These are phyloP conservation scores for Ormia ochracea DNA, from an alignment of 2,888 invertebrate species.

Conservation along the genomic window DNA sequence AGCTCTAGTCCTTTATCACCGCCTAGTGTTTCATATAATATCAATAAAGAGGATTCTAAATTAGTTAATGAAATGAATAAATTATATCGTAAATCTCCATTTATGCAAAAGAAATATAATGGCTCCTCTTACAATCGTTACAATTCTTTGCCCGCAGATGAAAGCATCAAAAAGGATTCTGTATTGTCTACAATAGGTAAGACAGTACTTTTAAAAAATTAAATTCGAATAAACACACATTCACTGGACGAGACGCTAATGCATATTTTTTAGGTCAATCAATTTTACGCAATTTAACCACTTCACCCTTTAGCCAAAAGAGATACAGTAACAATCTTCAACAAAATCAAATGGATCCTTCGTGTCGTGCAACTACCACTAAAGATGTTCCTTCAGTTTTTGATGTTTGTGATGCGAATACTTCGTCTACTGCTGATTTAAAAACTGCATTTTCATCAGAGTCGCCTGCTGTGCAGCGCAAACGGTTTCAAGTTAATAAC, in stretches of 20 bases:
- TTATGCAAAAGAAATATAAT: conserved; percentile 74
- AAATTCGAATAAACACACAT: background rate
- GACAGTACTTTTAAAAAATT: background rate
- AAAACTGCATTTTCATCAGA: conserved; percentile 43
- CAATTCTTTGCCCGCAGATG: conserved; percentile 66
- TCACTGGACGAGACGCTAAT: background rate
- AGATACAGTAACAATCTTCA: conserved; percentile 67
- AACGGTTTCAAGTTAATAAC: conserved; percentile 66
- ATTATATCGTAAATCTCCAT: conserved; percentile 76
- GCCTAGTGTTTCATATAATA: conserved; percentile 53
- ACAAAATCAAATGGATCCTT: conserved; percentile 65
- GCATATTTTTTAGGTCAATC: conserved; percentile 70
- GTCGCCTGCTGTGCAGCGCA: conserved; percentile 63
- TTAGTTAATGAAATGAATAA: conserved; percentile 71
- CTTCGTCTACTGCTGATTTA: conserved; percentile 51
- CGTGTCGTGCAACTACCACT: conserved; percentile 65
- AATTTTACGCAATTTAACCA: conserved; percentile 75
- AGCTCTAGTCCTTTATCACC: conserved; percentile 65
- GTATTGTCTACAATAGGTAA: conserved; percentile 75
- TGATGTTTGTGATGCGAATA: conserved; percentile 57
- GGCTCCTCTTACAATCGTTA: conserved; percentile 63
- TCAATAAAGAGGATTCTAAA: conserved; percentile 63
- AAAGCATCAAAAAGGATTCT: conserved; percentile 75
- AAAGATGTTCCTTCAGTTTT: conserved; percentile 60
- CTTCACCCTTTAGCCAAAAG: conserved; percentile 76